Base-by-base conservation (phyloP, 2,797 vertebrate species). In the Leptoclinus maculatus region DNA sequence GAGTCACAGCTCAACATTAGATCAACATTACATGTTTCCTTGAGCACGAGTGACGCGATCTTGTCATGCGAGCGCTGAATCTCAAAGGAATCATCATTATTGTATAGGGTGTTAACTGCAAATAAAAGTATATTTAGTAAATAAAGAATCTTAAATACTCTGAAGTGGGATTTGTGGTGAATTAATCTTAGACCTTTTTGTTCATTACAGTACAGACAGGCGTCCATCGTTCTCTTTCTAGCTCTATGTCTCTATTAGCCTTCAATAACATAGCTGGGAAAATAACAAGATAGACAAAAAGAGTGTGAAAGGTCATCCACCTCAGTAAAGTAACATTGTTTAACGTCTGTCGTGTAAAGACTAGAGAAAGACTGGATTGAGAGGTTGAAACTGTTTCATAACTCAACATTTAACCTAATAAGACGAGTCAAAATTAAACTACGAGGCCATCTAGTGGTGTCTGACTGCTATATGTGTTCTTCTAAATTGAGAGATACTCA, bases 381-480 rank as follows among this genome's bases (percentile, higher is more conserved):
- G 16, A 71, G 7, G 19, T 1, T 59, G 7, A 60, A 54, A 51
- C n/a, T 45, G 27, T 27, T 27, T 27, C 27, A 2, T 27, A 76
- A 11, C 12, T 51, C 49, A 51, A 14, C 1, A 13, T 41, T 47
- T 71, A 29, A 8, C 3, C 8, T 23, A 2, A 23, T 25, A 2
- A 29, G 2, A 62, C 19, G 21, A 5, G n/a, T 59, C 32, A 2
- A 53, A 56, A 25, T 78, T 39, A 49, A n/a, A 56, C 66, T 77
- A 10, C 71, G 60, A 14, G 11, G 82, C 87, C 92, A 89, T 85
- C 91, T 94, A 86, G 83, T 89, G 91, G 89, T 49, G 11, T 17
- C 14, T 47, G 13, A 17, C 49, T 69, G 56, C 38, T 3, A 56
- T 14, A 32, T 2, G 9, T n/a, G 17, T 54, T 38, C 16, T 6